A percentile compares a stretch with the other conserved stretches of the same genome.
These are phyloP conservation scores for Triplophysa bombifrons DNA, from an alignment of 2,797 vertebrate genomes.

Conservation along the genomic window DNA sequence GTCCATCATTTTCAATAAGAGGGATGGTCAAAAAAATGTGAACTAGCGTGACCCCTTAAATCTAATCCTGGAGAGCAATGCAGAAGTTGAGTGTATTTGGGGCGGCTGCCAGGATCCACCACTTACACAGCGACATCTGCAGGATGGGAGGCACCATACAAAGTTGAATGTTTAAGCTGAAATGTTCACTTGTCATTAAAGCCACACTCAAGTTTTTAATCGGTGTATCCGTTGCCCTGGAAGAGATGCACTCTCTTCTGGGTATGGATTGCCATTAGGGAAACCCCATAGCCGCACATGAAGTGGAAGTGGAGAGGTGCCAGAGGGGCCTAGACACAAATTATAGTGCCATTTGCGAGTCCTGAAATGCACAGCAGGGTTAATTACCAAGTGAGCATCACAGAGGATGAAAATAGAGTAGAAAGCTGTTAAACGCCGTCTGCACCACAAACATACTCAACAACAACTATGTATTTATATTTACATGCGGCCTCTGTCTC, in stretches of 20 bases:
- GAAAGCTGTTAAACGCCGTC: constrained; percentile 23
- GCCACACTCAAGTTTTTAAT: too few relatives aligned
- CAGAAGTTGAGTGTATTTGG: too few relatives aligned
- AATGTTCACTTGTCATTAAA: not conserved
- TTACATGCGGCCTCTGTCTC: constrained; percentile 17
- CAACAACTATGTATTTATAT: constrained; percentile 16
- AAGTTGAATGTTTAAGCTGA: not conserved
- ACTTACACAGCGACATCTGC: not conserved
- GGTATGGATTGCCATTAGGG: not conserved
- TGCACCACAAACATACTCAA: not conserved
- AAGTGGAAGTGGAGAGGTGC: constrained; percentile 10
- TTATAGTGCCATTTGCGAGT: constrained; percentile 15
- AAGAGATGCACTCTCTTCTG: not conserved
- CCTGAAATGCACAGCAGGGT: constrained; percentile 31
- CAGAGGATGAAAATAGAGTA: constrained; percentile 33
- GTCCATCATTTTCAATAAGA: too few relatives aligned
- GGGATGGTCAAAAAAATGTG: too few relatives aligned
- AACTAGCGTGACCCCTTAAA: too few relatives aligned
- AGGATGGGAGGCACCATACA: not conserved
- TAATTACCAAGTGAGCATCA: constrained; percentile 44
- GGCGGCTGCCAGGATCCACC: not conserved
- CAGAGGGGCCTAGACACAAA: constrained; percentile 20
- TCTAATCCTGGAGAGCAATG: too few relatives aligned
- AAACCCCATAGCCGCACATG: constrained; percentile 23
- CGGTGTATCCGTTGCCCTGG: too few relatives aligned